These are phyloP conservation scores for Lasioglossum lativentre DNA, from an alignment of 2,888 invertebrate species.

Conservation along the genomic window DNA sequence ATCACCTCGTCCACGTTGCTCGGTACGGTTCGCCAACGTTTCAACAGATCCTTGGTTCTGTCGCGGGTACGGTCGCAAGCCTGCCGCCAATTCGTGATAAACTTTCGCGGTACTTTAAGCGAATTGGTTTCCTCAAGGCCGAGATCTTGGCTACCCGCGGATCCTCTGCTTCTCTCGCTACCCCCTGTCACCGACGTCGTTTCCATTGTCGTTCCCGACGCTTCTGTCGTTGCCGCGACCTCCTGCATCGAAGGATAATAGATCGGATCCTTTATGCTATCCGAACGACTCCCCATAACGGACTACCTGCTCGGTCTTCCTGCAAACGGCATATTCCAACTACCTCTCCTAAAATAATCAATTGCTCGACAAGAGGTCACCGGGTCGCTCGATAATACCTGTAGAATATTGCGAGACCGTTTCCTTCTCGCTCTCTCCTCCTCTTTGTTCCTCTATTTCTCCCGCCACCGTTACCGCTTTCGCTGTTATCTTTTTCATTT, in stretches of 20 bases:
- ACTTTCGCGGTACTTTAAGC: slow-evolving; percentile 88
- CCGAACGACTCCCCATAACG: slow-evolving; percentile 73
- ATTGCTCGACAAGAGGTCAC: slow-evolving; percentile 71
- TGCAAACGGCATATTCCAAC: slow-evolving; percentile 36
- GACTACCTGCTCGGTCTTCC: slow-evolving; percentile 58
- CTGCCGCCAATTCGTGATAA: slow-evolving; percentile 90
- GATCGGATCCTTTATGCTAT: slow-evolving; percentile 74
- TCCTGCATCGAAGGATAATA: slow-evolving; percentile 67
- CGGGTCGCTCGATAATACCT: slow-evolving; percentile 73
- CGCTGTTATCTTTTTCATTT: neutral
- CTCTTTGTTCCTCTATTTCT: neutral
- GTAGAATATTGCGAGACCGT: slow-evolving; percentile 31
- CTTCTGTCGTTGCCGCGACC: neutral
- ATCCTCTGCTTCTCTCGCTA: slow-evolving; percentile 61
- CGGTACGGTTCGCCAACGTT: slow-evolving; percentile 89
- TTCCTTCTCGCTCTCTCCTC: slow-evolving; percentile 17
- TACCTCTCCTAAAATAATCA: slow-evolving; percentile 73
- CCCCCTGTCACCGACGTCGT: slow-evolving; percentile 18
- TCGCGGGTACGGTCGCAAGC: slow-evolving; percentile 92
- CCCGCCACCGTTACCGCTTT: no score
- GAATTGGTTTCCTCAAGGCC: slow-evolving; percentile 61
- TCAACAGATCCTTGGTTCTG: slow-evolving; percentile 90
- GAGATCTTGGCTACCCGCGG: slow-evolving; percentile 67
- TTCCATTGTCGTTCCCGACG: neutral
- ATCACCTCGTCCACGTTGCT: slow-evolving; percentile 85